Percentiles rank a stretch among this genome's conserved stretches.
These are phyloP conservation scores for Aleiodes alternator DNA, from an alignment of 2,888 invertebrate genomes.

Conservation along the genomic window DNA sequence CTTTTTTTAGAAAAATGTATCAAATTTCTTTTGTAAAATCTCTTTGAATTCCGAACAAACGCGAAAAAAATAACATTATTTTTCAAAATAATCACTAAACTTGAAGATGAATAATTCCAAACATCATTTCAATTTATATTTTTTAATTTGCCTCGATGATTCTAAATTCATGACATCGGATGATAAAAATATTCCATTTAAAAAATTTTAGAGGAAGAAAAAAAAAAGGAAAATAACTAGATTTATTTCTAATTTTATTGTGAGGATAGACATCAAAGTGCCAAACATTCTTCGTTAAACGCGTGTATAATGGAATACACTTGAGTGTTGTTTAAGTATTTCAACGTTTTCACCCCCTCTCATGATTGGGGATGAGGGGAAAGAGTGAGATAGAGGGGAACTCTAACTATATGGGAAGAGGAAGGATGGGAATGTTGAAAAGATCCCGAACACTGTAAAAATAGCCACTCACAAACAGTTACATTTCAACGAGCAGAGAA, in stretches of 20 bases:
- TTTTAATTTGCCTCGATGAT: no score
- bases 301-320: conserved; percentile 73
- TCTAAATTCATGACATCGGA: no score
- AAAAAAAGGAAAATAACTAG: not conserved
- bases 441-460: conserved; percentile 52
- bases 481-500: conserved; percentile 46
- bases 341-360: conserved; percentile 70
- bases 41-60: no score
- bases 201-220: not conserved
- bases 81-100: no score
- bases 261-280: conserved; percentile 49
- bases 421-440: conserved; percentile 65
- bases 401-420: conserved; percentile 38
- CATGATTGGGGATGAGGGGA: conserved; percentile 19
- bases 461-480: conserved; percentile 55
- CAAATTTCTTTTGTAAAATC: no score
- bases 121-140: no score
- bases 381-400: not conserved
- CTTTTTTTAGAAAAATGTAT: no score
- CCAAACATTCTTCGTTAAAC: conserved; percentile 49
- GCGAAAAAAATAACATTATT: no score
- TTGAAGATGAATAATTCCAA: no score
- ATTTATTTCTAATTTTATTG: conserved; percentile 26
- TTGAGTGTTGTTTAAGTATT: conserved; percentile 75
- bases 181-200: no score